Base-by-base conservation (phyloP, 2,888 invertebrate genomes). In the Altica lythri region DNA sequence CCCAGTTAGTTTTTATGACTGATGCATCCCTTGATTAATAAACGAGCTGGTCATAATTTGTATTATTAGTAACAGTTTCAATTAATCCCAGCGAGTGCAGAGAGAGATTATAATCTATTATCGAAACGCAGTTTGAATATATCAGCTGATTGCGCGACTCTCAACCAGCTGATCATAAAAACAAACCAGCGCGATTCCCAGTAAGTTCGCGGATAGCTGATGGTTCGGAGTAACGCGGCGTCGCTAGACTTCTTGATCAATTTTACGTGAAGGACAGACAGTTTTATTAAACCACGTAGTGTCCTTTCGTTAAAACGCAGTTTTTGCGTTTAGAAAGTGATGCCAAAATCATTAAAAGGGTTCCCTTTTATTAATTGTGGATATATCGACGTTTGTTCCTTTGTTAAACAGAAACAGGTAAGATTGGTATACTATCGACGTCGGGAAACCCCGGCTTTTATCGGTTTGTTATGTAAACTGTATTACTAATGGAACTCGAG, bases 391-490 rank as follows among this genome's bases (percentile, higher is more conserved):
- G 49, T 57, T 59, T 40, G 10, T 51, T 69, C 59, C 71, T 72
- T 72, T 72, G 72, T 72, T 71, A 57, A 51, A 51, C 64, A 65
- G 40, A 49, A 49, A 40, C 49, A 49, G 49, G 49, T 49, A 49
- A 49, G 64, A 64, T 63, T 59, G 34, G n/a, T n/a, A n/a, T n/a
- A n/a, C 34, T 55, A 55, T 55, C 49, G 14, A 19, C 51, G 53
- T 67, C 66, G 64, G 53, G 18, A 22, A 19, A 44, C 46, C 55
- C 60, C 67, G 67, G 37, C 43, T 49, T 50, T 30, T 17, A 37
- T 63, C 66, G 65, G 58, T 68, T 65, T 72, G 68, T 73, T 73
- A 73, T 72, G 72, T 73, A 73, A 73, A 73, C 71, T 69, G 56
- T 57, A 53, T 50, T 54, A 27, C 55, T 44, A 44, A 37, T 44